Conservation (phyloP, 2,797 vertebrate genomes). For the Bradypodion ventrale region DNA sequence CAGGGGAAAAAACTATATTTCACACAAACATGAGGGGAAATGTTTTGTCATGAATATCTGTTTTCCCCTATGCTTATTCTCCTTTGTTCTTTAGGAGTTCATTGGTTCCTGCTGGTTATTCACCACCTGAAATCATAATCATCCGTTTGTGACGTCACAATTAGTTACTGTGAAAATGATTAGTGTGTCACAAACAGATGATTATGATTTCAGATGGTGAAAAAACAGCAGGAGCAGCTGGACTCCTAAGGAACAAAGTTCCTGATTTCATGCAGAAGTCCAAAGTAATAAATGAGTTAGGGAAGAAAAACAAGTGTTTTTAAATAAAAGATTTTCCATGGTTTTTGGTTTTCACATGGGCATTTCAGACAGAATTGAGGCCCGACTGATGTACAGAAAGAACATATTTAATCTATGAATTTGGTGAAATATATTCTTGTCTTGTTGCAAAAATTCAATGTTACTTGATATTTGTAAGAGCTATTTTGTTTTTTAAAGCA, state of each 20-base stretch:
- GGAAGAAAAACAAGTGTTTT: constrained; percentile 58
- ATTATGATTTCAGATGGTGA: constrained; percentile 75
- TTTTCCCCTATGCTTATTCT: constrained; percentile 34
- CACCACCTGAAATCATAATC: constrained; percentile 73
- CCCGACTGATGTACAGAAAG: background rate
- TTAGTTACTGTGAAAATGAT: constrained; percentile 68
- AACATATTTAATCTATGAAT: background rate
- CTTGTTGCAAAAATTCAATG: background rate
- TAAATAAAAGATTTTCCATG: constrained; percentile 13
- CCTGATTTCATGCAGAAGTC: constrained; percentile 55
- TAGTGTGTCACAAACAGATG: constrained; percentile 70
- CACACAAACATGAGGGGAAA: constrained; percentile 12
- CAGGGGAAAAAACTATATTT: constrained; percentile 6
- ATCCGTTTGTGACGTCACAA: constrained; percentile 68
- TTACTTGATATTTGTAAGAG: background rate
- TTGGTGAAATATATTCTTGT: background rate
- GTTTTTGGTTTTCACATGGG: constrained; percentile 33
- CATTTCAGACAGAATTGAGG: constrained; percentile 15
- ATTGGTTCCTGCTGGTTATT: constrained; percentile 70
- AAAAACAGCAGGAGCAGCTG: constrained; percentile 74
- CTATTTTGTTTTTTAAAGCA: background rate
- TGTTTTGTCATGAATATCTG: constrained; percentile 37
- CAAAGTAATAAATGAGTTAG: constrained; percentile 63
- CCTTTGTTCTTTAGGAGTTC: constrained; percentile 65
- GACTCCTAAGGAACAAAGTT: constrained; percentile 68